These are phyloP conservation scores for Gadopsis marmoratus DNA, from an alignment of 2,797 vertebrate species.

Conservation along the genomic window DNA sequence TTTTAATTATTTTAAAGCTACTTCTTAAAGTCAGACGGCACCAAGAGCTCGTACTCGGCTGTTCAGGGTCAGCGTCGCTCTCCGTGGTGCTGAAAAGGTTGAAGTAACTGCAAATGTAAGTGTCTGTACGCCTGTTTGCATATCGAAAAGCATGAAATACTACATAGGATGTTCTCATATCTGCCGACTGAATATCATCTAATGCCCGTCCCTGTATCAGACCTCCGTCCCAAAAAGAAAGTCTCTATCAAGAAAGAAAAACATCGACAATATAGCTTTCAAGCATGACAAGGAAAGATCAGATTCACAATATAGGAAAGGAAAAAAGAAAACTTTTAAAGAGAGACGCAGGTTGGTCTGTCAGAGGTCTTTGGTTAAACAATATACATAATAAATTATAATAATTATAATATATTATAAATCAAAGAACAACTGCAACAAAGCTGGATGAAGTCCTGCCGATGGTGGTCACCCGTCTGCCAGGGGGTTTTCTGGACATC, in stretches of 20 bases:
- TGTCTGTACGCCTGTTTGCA: background rate
- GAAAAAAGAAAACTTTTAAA: background rate
- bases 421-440: no score
- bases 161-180: background rate
- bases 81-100: slow-evolving; percentile 11
- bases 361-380: no score
- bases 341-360: no score
- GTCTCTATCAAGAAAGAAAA: background rate
- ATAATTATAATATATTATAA: no score
- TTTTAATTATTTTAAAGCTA: background rate
- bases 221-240: no score
- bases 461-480: no score
- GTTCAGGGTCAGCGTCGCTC: background rate
- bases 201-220: background rate
- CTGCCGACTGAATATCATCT: background rate
- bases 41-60: background rate
- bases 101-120: background rate
- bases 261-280: background rate
- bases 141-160: background rate
- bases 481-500: no score
- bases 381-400: no score
- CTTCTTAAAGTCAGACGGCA: background rate
- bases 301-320: background rate
- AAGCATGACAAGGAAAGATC: background rate
- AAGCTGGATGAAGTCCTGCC: no score